These are phyloP conservation scores for Terrapene triunguis DNA, from an alignment of 2,113 vertebrate species.

Conservation along the genomic window DNA sequence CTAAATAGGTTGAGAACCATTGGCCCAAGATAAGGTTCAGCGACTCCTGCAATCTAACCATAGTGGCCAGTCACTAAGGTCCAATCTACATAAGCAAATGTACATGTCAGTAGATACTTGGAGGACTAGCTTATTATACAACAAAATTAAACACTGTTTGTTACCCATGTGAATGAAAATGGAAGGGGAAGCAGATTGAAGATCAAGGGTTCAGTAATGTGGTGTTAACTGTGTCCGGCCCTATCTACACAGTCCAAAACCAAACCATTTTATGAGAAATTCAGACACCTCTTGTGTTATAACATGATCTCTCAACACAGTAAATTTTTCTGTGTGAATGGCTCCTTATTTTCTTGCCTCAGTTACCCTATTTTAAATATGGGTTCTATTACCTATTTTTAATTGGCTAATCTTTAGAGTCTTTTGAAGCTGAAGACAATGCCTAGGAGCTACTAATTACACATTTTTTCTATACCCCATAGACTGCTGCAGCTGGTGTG, in stretches of 20 bases:
- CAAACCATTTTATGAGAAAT: background rate
- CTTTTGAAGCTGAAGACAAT: background rate
- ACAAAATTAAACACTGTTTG: background rate
- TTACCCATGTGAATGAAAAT: background rate
- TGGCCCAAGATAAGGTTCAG: background rate
- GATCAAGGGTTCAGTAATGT: background rate
- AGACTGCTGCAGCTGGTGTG: background rate
- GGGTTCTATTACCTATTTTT: background rate
- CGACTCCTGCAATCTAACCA: background rate
- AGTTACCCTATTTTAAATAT: background rate
- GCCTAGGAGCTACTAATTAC: background rate
- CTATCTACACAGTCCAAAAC: background rate
- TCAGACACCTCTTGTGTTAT: background rate
- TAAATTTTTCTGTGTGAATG: background rate
- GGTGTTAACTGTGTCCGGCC: background rate
- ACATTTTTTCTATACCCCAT: background rate
- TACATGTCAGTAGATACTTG: background rate
- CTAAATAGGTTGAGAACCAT: too few relatives aligned
- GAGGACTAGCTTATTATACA: too few relatives aligned
- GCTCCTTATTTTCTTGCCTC: background rate
- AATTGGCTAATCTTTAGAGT: background rate
- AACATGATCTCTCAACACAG: background rate
- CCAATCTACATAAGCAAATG: background rate
- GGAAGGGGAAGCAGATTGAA: background rate
- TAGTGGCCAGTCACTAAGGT: background rate